Base-by-base conservation (phyloP, 2,113 vertebrate genomes). In the Aramus guarauna region DNA sequence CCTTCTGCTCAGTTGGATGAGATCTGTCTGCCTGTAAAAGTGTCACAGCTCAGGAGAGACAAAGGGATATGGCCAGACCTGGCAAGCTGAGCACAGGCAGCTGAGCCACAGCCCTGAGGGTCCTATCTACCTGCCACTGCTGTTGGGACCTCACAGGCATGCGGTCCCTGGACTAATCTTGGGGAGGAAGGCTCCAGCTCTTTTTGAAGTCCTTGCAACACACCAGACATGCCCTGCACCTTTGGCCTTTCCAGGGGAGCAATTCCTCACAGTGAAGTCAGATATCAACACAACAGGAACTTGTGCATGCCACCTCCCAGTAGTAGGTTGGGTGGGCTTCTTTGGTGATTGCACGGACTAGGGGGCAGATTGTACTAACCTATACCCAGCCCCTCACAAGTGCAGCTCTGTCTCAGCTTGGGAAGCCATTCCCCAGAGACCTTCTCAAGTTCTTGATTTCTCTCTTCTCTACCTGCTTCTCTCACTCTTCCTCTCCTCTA, bases 71-170 rank as follows among this genome's bases (percentile, higher is more conserved):
- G 53, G 30, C n/a, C 68, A 50, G 67, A 15, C 27, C 36, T 52
- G 90, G 17, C 34, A 67, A 92, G 20, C 16, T 43, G 34, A 89
- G 41, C 52, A 30, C 23, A 75, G 39, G 45, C 62, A 62, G 55
- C 9, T 41, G 39, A 41, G 47, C 63, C 47, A 47, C 39, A 79
- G 58, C 10, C 47, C 22, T 12, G 30, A 79, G 15, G 5, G 13
- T 48, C 34, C 22, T 53, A 67, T n/a, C 73, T 39, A 53, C 4
- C 17, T 63, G 22, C 6, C 36, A 19, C 43, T 58, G 48, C 53
- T 32, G 7, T 20, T 81, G 53, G 43, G n/a, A 85, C 43, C 37
- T 60, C 0, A 0, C 13, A 3, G 7, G 22, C 22, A 36, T 0
- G 0, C 26, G 62, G 36, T 5, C 26, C 36, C 7, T 55, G 17